phyloP scores from a whole-genome alignment of 2,888 invertebrate species.

The Balanococcus diminutus region DNA sequence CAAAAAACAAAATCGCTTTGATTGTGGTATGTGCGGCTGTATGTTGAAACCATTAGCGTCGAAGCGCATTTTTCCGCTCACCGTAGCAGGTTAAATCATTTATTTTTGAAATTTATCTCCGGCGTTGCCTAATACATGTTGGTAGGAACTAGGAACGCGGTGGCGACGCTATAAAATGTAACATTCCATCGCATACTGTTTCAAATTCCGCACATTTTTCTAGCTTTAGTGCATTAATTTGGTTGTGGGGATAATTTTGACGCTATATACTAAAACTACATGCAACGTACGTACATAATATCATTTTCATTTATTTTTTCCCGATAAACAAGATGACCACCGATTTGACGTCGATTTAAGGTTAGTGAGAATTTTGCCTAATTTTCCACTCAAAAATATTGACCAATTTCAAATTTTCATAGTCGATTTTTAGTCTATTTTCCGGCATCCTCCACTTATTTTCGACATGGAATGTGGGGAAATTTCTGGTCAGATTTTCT shows the following conservation, averaged over 20 bases:
- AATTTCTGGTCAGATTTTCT: too few species aligned
- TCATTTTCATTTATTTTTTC: too few species aligned
- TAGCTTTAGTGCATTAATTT: not conserved
- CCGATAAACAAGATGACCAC: too few species aligned
- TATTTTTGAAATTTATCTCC: constrained; percentile 15
- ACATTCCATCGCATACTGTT: not conserved
- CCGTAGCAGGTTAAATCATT: constrained; percentile 7
- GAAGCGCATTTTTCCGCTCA: not conserved
- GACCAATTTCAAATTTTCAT: too few species aligned
- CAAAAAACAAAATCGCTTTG: not conserved
- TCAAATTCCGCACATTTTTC: not conserved
- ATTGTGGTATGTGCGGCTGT: not conserved
- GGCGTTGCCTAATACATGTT: not conserved
- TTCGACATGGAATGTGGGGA: too few species aligned
- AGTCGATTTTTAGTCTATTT: too few species aligned
- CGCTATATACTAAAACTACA: constrained; percentile 2
- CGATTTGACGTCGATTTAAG: too few species aligned
- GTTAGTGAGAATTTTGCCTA: too few species aligned
- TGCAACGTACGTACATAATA: not conserved
- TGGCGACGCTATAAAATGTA: not conserved
- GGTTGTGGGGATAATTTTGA: not conserved
- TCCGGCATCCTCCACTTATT: too few species aligned
- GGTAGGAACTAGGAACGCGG: not conserved
- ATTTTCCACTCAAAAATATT: too few species aligned
- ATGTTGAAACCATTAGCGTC: not conserved